Evolutionary conservation across 2,888 invertebrate species (phyloP).

Genomic region (Torymus tubicola): DNA sequence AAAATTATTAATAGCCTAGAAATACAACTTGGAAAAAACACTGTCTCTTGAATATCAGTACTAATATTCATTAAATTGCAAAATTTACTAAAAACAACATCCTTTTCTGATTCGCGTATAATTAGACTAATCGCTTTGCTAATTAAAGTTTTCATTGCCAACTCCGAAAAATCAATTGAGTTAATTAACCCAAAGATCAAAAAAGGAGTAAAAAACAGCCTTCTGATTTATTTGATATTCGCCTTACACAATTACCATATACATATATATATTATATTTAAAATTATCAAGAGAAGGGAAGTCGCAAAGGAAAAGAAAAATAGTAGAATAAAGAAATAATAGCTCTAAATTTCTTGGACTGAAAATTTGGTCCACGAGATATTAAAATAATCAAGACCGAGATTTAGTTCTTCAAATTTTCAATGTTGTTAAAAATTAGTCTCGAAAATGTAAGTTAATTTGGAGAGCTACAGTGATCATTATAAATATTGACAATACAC

Average conservation of each 20-base stretch:
- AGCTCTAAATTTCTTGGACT: slow-evolving; percentile 33
- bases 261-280: slow-evolving; percentile 18
- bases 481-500: too few species aligned
- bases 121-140: background rate
- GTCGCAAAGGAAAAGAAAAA: slow-evolving; percentile 18
- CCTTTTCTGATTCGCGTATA: background rate
- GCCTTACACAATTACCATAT: slow-evolving; percentile 32
- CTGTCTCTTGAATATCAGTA: too few species aligned
- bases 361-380: slow-evolving; percentile 1
- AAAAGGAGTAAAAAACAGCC: slow-evolving; percentile 37
- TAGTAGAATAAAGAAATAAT: slow-evolving; percentile 1
- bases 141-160: slow-evolving; percentile 13
- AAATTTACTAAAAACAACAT: background rate
- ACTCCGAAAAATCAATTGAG: slow-evolving; percentile 27
- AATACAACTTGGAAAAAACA: too few species aligned
- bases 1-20: too few species aligned
- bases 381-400: slow-evolving; percentile 4
- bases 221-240: slow-evolving; percentile 42
- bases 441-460: slow-evolving; percentile 24
- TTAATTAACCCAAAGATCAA: slow-evolving; percentile 13
- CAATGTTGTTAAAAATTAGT: background rate
- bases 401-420: too few species aligned
- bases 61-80: background rate
- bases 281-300: slow-evolving; percentile 24
- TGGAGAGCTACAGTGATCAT: background rate